These are phyloP conservation scores for Perodicticus potto DNA, from an alignment of 2,797 vertebrate genomes.

Conservation along the genomic window DNA sequence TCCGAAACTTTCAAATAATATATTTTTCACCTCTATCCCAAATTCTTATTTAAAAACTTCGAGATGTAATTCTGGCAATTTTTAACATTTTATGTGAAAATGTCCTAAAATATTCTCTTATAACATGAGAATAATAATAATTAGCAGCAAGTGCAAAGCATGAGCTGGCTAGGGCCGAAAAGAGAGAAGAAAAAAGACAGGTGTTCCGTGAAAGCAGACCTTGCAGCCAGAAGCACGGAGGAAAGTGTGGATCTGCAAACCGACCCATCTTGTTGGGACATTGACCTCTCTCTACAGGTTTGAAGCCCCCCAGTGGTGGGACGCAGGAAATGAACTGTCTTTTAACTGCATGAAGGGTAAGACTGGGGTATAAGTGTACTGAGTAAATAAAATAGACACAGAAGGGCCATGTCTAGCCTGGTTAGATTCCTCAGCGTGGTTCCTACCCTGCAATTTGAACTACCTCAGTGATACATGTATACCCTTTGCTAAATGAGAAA, in stretches of 20 bases:
- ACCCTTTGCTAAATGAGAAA: background rate
- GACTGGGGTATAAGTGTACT: background rate
- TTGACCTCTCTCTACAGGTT: background rate
- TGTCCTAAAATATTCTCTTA: background rate
- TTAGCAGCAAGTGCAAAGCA: background rate
- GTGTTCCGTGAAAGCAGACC: background rate
- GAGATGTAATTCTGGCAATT: background rate
- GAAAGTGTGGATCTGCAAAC: background rate
- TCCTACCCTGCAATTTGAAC: background rate
- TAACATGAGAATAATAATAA: background rate
- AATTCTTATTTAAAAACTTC: background rate
- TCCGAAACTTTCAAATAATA: background rate
- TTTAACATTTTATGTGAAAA: constrained; percentile 26
- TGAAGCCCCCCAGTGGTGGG: background rate
- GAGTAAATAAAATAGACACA: fast-evolving
- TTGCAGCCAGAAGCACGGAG: background rate
- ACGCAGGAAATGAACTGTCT: background rate
- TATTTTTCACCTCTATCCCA: background rate
- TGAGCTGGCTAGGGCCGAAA: background rate
- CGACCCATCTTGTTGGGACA: background rate
- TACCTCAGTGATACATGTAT: background rate
- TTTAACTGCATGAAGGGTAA: background rate
- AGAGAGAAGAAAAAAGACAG: background rate
- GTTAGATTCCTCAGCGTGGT: background rate
- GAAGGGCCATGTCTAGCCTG: fast-evolving